Percentiles rank a stretch among this genome's conserved stretches.
Evolutionary conservation across 1,140 invertebrate species (phyloP).

Genomic region (Globodera rostochiensis): DNA sequence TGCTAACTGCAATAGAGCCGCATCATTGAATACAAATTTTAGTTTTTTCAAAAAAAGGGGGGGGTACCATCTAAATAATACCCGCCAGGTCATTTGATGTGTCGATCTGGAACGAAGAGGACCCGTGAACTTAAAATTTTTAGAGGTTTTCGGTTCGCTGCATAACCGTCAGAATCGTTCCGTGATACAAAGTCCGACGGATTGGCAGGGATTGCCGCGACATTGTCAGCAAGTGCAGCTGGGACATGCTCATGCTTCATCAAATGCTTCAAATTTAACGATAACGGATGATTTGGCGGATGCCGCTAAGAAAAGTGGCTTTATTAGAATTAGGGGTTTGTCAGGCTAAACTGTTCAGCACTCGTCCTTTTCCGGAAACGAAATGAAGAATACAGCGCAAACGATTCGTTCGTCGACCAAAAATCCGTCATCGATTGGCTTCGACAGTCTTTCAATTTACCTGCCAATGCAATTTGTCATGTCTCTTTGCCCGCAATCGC

Average conservation of each 20-base stretch:
- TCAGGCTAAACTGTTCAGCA: not conserved
- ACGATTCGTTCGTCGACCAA: not conserved
- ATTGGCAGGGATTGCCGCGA: not conserved
- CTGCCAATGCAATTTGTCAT: constrained; percentile 2
- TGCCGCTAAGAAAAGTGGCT: not conserved
- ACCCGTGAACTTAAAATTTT: not conserved
- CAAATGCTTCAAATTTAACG: not conserved
- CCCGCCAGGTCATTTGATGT: not conserved
- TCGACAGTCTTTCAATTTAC: constrained; percentile 11
- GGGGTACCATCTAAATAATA: no score
- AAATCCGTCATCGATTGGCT: constrained; percentile 11
- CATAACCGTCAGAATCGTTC: not conserved
- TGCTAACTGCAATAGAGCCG: no score
- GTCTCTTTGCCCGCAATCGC: not conserved
- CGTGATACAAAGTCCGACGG: not conserved
- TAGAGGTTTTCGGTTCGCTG: not conserved
- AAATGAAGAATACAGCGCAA: not conserved
- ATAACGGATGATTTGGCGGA: not conserved
- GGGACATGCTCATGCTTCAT: not conserved
- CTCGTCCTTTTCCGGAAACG: constrained; percentile 10
- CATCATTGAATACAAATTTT: no score
- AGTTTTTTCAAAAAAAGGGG: no score
- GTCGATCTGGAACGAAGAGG: no score
- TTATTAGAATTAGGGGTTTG: no score
- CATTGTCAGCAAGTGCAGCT: not conserved